Evolutionary conservation across 2,888 invertebrate genomes (phyloP), one percentile per base, ranked within the genome.

Genomic region (Troides aeacus): DNA sequence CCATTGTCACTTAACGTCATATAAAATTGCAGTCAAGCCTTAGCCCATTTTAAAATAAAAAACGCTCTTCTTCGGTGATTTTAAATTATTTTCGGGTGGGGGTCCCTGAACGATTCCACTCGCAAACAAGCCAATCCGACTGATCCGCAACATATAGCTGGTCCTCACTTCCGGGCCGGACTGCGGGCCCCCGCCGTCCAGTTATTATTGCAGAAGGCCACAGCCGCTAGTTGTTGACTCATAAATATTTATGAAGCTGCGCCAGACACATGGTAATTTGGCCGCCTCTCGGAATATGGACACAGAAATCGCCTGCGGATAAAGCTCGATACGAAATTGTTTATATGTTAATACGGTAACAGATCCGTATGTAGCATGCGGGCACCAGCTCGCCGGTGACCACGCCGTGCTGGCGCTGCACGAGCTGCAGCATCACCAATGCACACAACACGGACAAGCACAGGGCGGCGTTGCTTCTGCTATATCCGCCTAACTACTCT

Each of bases 211-310:
- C 69, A 18, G 21, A 62, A 70, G 62, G 57, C 62, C 69, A 57
- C 62, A 24, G 62, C 66, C 59, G 24, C 66, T 62, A 66, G 39
- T 75, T 73, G 76, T 72, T 68, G 70, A 68, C 73, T 73, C 69
- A 72, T 78, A 76, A 75, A 78, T 79, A 79, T 79, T 77, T 77
- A 79, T 78, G 77, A 77, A 72, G 73, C 73, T 74, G 75, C 21
- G 56, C 75, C 73, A 72, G 74, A 75, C 77, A 74, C 71, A 71
- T 73, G 72, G 73, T 77, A 75, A 78, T 79, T 77, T 77, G 78
- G 77, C 74, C 73, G 73, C 74, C 76, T 75, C 74, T 68, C 72
- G 64, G 73, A 75, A 73, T 72, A 72, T 67, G 67, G 72, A 66
- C 74, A 73, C 69, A 66, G 74, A 74, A 74, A 78, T 74, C 74